phyloP scores from a whole-genome alignment of 2,797 vertebrate genomes.

The Gymnoscopelus braueri region DNA sequence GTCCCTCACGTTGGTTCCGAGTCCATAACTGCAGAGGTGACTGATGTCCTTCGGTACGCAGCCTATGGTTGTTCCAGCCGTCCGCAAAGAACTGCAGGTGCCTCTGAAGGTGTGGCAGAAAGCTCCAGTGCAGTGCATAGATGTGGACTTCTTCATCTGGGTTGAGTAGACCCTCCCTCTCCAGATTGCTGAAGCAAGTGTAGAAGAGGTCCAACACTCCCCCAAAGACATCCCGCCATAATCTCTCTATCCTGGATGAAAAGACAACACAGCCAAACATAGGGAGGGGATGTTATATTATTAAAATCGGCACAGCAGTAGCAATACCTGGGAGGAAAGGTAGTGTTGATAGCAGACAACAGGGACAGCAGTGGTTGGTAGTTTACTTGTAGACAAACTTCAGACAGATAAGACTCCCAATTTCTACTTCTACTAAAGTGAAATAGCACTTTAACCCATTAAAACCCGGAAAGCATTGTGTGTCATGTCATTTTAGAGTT shows the following conservation, averaged over 20 bases:
- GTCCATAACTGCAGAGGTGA: conserved; percentile 19
- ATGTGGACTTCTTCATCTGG: conserved; percentile 26
- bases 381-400: no score
- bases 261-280: no score
- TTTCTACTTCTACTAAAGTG: no score
- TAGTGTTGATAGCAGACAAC: no score
- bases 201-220: conserved; percentile 40
- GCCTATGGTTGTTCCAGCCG: conserved; percentile 27
- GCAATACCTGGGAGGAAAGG: no score
- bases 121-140: conserved; percentile 15
- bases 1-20: background rate
- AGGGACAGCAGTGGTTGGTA: no score
- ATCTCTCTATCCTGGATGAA: background rate
- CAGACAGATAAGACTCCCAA: no score
- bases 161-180: conserved; percentile 34
- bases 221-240: conserved; percentile 25
- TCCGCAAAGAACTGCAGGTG: conserved; percentile 22
- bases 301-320: no score
- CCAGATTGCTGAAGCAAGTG: conserved; percentile 18
- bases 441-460: no score
- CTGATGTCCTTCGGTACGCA: conserved; percentile 26
- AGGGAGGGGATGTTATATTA: no score
- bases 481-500: no score
- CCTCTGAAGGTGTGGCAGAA: conserved; percentile 26
- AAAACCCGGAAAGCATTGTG: no score